These are phyloP conservation scores for Cotesia vestalis DNA, from an alignment of 1,140 invertebrate genomes.

Conservation along the genomic window DNA sequence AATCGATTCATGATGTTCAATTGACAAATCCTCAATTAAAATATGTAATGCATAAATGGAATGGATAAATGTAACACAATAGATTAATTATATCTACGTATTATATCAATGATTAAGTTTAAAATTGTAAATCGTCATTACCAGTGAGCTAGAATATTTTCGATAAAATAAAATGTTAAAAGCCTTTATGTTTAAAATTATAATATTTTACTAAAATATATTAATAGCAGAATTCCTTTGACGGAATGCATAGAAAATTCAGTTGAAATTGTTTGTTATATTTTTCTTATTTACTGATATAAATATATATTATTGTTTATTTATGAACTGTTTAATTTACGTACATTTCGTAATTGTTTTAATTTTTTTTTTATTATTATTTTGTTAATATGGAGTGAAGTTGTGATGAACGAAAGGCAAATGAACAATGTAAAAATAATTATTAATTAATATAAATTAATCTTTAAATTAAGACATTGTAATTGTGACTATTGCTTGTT, in stretches of 20 bases:
- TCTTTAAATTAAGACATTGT: constrained; percentile 39
- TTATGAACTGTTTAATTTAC: constrained; percentile 65
- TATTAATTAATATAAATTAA: constrained; percentile 27
- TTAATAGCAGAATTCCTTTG: constrained; percentile 48
- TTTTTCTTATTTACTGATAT: constrained; percentile 62
- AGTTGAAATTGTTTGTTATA: constrained; percentile 64
- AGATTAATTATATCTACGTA: constrained; percentile 37
- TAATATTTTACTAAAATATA: constrained; percentile 35
- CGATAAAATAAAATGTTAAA: constrained; percentile 27
- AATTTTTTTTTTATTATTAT: constrained; percentile 49
- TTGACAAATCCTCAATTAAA: not conserved
- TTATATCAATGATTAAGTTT: constrained; percentile 39
- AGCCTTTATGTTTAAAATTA: constrained; percentile 31
- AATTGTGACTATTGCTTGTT: constrained; percentile 50
- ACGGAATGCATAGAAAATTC: constrained; percentile 46
- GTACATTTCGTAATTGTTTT: constrained; percentile 26
- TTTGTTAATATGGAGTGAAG: constrained; percentile 54
- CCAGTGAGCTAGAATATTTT: constrained; percentile 36
- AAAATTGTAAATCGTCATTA: constrained; percentile 36
- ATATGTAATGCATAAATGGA: not conserved
- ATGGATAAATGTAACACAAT: constrained; percentile 11
- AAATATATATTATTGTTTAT: constrained; percentile 65
- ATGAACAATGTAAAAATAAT: constrained; percentile 40
- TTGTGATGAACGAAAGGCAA: constrained; percentile 39
- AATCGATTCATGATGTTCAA: constrained; percentile 11